Base-by-base conservation (phyloP, 2,797 vertebrate species). In the Rhinoraja longicauda region DNA sequence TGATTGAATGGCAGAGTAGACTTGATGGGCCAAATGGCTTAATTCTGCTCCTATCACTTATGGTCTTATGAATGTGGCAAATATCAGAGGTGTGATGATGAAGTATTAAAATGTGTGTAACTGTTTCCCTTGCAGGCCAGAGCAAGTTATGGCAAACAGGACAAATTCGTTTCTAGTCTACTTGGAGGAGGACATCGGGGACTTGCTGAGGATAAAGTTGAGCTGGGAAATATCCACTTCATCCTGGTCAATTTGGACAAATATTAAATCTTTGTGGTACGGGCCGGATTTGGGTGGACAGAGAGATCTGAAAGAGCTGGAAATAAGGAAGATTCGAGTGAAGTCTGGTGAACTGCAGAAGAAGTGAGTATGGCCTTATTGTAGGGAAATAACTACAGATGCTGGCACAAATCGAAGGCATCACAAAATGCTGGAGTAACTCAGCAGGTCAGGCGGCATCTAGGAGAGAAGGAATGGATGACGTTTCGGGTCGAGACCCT, bases 131-230 rank as follows among this genome's bases (percentile, higher is more conserved):
- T 62, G 1, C 94, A 99, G 98, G 93, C 95, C 96, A 0, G 96
- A 97, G 2, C 62, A 94, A 26, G 94, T 99, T 0, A 96, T 96
- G 29, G 94, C 98, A 67, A 99, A 99, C 0, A 94, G 96, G 78
- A 99, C 98, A 0, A 99, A 98, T 95, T 98, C 98, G 21, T 99
- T 99, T 95, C 95, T 99, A 95, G 97, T 99, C 76, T 98, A 98
- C 36, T 98, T 98, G 0, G 99, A 99, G 82, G 94, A 98, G 32
- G 97, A 99, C 17, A 97, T 99, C 57, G 98, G 99, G 0, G 97
- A 99, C 17, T 96, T 99, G 86, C 78, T 98, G 88, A 98, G 97
- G 95, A 98, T 99, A 93, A 95, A 94, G 21, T 96, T 99, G 91
- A 97, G 94, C 72, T 99, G 98, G 98, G 97, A 99, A 67, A 96